Percentiles rank a stretch among this genome's conserved stretches.
These are phyloP conservation scores for Pimephales promelas DNA, from an alignment of 2,113 vertebrate species.

Conservation along the genomic window DNA sequence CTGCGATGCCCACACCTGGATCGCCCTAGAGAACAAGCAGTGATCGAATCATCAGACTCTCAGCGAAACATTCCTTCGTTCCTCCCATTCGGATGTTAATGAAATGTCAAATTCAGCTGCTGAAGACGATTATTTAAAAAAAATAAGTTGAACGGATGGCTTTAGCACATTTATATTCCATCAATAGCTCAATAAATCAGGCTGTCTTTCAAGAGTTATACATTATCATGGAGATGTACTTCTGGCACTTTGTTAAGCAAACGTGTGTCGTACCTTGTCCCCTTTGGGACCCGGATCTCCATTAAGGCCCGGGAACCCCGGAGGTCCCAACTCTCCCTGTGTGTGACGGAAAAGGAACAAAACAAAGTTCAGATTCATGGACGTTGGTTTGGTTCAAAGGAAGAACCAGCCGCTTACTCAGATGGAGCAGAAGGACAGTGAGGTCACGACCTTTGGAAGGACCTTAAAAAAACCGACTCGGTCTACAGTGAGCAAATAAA, in stretches of 20 bases:
- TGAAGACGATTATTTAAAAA: background rate
- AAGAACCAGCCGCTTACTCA: background rate
- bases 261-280: constrained; percentile 75
- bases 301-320: constrained; percentile 75
- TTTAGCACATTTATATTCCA: background rate
- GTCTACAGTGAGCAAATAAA: too few species aligned
- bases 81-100: background rate
- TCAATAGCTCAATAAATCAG: background rate
- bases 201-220: background rate
- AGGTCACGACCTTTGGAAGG: too few species aligned
- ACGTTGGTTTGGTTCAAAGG: background rate
- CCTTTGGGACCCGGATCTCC: constrained; percentile 78
- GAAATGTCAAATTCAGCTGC: background rate
- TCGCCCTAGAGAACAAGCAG: constrained; percentile 73
- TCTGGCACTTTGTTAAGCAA: background rate
- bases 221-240: background rate
- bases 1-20: constrained; percentile 73
- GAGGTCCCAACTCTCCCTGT: constrained; percentile 74
- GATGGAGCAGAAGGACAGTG: too few species aligned
- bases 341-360: constrained; percentile 34
- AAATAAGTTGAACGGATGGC: background rate
- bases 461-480: background rate
- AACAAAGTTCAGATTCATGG: background rate
- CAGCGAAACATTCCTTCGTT: background rate
- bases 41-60: background rate